Base-by-base conservation (phyloP, 2,113 vertebrate species). In the Halcyon senegalensis region DNA sequence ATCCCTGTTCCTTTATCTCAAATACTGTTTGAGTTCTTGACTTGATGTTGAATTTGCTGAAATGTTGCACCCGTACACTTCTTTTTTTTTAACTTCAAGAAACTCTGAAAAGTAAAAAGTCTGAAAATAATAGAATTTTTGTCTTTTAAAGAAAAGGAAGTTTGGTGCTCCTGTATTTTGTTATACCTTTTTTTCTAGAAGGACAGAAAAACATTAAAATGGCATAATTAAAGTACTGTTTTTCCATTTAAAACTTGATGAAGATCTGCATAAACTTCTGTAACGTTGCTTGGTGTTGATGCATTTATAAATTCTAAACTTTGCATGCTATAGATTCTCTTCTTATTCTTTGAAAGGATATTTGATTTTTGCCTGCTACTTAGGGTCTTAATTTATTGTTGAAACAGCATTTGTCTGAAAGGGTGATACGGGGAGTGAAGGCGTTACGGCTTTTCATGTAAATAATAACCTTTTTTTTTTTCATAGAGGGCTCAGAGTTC, bases 11-110 rank as follows among this genome's bases (percentile, higher is more conserved):
- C 39, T 68, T 76, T 73, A 63, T 35, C 30, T 35, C 39, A 39
- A 23, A 28, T 58, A 10, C 18, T 24, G 4, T 58, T n/a, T 37
- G 23, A 88, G 5, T 69, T 80, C 16, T 39, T 64, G 48, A 16
- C 11, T 44, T 64, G 25, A 4, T n/a, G 23, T 79, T 8, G 20
- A 75, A 68, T 87, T 77, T 39, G 9, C 48, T 46, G 27, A 53
- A 46, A 18, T 12, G 1, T 8, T 64, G 16, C 4, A 1, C 27
- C 13, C 33, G 1, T 68, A 7, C 0, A 0, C 18, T 37, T 72
- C 50, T 66, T 15, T 37, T 80, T 67, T 41, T 68, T 63, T 67
- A 12, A 43, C 27, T 76, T 85, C 12, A 39, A 21, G 55, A 70
- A 76, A 37, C 18, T 21, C 1, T 60, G 39, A 51, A 72, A 84